Evolutionary conservation across 2,113 vertebrate species (phyloP).

Genomic region (Anhinga rufa): DNA sequence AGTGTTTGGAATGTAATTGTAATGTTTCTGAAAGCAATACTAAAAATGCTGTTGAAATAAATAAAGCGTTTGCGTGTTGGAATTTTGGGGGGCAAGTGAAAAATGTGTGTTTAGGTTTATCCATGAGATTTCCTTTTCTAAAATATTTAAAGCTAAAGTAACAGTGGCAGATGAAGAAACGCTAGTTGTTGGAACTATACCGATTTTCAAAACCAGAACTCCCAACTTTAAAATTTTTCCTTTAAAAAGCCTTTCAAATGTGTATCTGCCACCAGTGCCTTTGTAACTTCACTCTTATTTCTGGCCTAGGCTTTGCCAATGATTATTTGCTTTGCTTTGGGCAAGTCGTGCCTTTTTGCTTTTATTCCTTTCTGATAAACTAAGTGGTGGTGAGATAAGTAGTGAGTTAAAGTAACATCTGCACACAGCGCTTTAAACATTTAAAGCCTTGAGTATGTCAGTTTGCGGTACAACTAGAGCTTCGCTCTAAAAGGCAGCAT

Average conservation of each 20-base stretch:
- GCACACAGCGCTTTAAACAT: not conserved
- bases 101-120: not conserved
- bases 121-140: not conserved
- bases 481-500: not conserved
- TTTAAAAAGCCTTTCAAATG: not conserved
- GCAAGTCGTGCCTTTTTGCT: not conserved
- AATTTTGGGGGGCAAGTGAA: not conserved
- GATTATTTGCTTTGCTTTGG: not conserved
- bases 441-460: not conserved
- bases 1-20: too few relatives aligned
- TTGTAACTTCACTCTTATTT: too few relatives aligned
- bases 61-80: not conserved
- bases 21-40: not conserved
- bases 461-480: not conserved
- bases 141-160: not conserved
- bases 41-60: not conserved
- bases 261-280: fast-evolving
- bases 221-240: not conserved
- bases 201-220: not conserved
- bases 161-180: not conserved
- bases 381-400: too few relatives aligned
- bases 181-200: not conserved
- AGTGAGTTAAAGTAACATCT: not conserved
- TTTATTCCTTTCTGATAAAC: not conserved
- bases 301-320: not conserved